phyloP scores from a whole-genome alignment of 2,888 invertebrate genomes.

The Yponomeuta plumbellus region DNA sequence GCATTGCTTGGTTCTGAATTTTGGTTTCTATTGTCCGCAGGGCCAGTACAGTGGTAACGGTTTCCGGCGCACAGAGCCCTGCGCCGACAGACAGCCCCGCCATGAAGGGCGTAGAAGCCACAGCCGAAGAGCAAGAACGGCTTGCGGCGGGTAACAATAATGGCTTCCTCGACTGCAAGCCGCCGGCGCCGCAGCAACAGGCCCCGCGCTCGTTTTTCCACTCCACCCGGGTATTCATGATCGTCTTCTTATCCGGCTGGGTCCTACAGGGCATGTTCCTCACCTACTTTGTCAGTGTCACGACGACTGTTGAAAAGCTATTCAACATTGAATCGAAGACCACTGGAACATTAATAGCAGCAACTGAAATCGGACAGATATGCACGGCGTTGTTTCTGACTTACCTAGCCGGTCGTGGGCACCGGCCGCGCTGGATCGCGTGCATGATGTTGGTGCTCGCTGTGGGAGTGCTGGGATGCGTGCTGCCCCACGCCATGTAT shows the following conservation, averaged over 20 bases:
- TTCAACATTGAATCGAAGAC: conserved; percentile 95
- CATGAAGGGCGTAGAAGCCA: conserved; percentile 71
- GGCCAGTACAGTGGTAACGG: conserved; percentile 52
- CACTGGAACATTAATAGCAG: conserved; percentile 91
- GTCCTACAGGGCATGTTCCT: conserved; percentile 94
- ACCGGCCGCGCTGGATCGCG: conserved; percentile 95
- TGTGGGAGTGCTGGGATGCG: conserved; percentile 89
- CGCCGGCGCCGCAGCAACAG: conserved; percentile 78
- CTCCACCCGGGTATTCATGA: conserved; percentile 91
- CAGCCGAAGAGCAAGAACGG: conserved; percentile 69
- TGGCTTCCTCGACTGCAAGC: conserved; percentile 85
- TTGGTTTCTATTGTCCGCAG: conserved; percentile 44
- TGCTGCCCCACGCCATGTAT: conserved; percentile 91
- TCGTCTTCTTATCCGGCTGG: conserved; percentile 92
- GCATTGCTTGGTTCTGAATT: neutral
- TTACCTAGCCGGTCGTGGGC: conserved; percentile 93
- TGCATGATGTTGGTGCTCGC: conserved; percentile 94
- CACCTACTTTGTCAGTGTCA: conserved; percentile 95
- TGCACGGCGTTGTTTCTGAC: conserved; percentile 91
- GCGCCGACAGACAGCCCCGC: conserved; percentile 55
- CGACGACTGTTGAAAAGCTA: conserved; percentile 94
- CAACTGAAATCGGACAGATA: conserved; percentile 95
- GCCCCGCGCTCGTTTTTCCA: conserved; percentile 83
- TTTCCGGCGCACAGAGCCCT: conserved; percentile 56
- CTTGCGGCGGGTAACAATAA: conserved; percentile 78